Evolutionary conservation across 1,140 invertebrate genomes (phyloP), one percentile per base, ranked within the genome.

Genomic region (Zaprionus capensis): DNA sequence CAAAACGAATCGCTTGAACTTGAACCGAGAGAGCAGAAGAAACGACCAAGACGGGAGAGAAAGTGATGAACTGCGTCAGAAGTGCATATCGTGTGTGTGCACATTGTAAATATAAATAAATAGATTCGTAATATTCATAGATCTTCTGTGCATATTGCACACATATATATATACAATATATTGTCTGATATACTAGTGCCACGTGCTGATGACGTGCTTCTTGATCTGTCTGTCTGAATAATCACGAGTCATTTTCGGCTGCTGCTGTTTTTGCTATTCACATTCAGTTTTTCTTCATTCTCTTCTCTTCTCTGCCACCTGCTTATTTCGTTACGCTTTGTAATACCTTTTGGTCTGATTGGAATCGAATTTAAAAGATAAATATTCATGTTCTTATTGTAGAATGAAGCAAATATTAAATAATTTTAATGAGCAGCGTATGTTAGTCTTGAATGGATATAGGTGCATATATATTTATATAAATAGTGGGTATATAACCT

Each of bases 181-280:
- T n/a, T 46, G 20, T 14, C 4, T 20, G 20, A 51, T 51, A 51
- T 51, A 20, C 20, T 24, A 24, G 11, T 51, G 46, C 66, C 84
- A 88, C 84, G 84, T 87, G 81, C 81, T 76, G 44, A 74, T 88
- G 84, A 88, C 81, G 85, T 79, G 41, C 57, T 51, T 51, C 12
- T 9, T 12, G 20, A 31, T 69, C 24, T 26, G 46, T 51, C 41
- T 28, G 28, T 9, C 28, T 68, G 76, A 81, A 84, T 78, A 84
- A 84, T 90, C 79, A 81, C 81, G 58, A 88, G 84, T 84, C 84
- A 88, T 81, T 76, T 69, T 67, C 44, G 55, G 38, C 38, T 46
- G 59, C 58, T 36, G 31, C 31, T 34, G 31, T 38, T 62, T 46
- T 63, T 58, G 41, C 26, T 59, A 61, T 68, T 11, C 51, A 26